A percentile compares a stretch with the other conserved stretches of the same genome.
phyloP scores from a whole-genome alignment of 2,797 vertebrate species.

The Urocyon cinereoargenteus region DNA sequence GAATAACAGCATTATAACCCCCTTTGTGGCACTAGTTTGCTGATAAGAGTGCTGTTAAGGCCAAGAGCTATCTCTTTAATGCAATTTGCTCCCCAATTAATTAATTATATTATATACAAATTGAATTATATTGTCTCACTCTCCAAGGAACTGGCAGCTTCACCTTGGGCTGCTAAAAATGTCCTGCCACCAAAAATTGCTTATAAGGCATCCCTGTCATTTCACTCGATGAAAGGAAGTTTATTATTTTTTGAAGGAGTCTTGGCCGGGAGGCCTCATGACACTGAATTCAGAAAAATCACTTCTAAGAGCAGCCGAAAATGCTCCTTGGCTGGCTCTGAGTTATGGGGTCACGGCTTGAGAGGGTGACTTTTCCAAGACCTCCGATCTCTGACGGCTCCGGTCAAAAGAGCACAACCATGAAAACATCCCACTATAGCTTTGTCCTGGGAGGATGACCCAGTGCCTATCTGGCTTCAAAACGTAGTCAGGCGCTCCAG shows the following conservation, averaged over 20 bases:
- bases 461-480: neutral
- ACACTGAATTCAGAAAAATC: neutral
- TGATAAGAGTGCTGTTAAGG: neutral
- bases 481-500: neutral
- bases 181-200: neutral
- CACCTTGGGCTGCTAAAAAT: slow-evolving; percentile 30
- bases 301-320: neutral
- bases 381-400: neutral
- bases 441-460: neutral
- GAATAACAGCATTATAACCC: neutral
- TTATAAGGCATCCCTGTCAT: neutral
- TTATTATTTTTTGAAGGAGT: neutral
- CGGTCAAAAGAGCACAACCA: rapidly evolving
- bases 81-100: slow-evolving; percentile 59
- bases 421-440: too few relatives aligned
- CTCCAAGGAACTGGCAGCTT: neutral
- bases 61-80: slow-evolving; percentile 30
- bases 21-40: neutral
- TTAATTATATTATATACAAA: slow-evolving; percentile 62
- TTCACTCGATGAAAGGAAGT: neutral
- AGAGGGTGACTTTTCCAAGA: neutral
- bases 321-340: neutral
- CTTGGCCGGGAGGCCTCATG: neutral
- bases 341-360: neutral
- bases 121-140: slow-evolving; percentile 28